Evolutionary conservation across 2,888 invertebrate species (phyloP).

Genomic region (Parnassius apollo): DNA sequence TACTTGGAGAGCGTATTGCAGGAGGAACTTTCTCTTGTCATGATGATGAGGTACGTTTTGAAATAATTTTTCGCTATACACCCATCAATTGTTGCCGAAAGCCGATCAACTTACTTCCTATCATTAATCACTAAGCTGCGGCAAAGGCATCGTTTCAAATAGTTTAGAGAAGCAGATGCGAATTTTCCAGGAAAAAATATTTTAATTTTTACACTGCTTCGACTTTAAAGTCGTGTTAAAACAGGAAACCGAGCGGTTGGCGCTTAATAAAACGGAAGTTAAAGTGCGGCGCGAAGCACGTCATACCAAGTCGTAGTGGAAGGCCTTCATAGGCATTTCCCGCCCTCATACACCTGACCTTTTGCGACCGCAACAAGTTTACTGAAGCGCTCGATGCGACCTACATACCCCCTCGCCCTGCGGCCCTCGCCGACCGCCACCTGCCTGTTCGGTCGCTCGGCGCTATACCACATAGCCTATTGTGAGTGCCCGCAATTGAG

Average conservation of each 20-base stretch:
- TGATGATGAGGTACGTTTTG: conserved; percentile 92
- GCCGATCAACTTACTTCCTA: conserved; percentile 46
- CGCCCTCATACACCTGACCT: conserved; percentile 80
- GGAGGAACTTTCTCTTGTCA: conserved; percentile 95
- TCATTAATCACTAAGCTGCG: conserved; percentile 50
- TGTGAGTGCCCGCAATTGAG: conserved; percentile 64
- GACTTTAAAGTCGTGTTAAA: conserved; percentile 33
- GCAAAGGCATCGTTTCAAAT: conserved; percentile 52
- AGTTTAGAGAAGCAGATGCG: conserved; percentile 37
- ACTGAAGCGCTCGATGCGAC: conserved; percentile 73
- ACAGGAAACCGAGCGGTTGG: conserved; percentile 57
- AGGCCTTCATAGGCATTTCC: conserved; percentile 70
- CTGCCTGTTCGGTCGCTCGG: conserved; percentile 26
- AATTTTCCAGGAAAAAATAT: conserved; percentile 8
- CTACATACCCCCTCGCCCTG: conserved; percentile 65
- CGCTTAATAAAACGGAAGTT: conserved; percentile 71
- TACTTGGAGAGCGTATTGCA: conserved; percentile 98
- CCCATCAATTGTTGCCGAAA: conserved; percentile 40
- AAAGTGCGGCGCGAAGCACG: conserved; percentile 49
- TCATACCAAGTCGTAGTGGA: conserved; percentile 42
- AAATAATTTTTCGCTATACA: conserved; percentile 34
- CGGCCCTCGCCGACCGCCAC: conserved; percentile 36
- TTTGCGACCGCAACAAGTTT: conserved; percentile 74
- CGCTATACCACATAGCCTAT: conserved; percentile 41
- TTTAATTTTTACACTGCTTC: conserved; percentile 11